Base-by-base conservation (phyloP, 2,888 invertebrate genomes). In the Dione vanillae region DNA sequence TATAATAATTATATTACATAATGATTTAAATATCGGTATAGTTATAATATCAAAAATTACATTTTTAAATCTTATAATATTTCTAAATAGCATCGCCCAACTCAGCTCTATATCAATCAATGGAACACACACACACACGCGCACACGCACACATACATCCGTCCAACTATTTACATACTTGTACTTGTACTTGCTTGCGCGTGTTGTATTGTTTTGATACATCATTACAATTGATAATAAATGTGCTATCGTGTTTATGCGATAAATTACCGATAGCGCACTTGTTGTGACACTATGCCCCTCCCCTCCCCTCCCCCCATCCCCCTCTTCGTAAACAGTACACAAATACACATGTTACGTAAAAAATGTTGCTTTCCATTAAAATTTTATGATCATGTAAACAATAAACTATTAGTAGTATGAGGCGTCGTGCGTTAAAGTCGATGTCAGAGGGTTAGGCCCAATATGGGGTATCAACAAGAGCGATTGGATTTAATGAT, bases 191-290 rank as follows among this genome's bases (percentile, higher is more conserved):
- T 49, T 49, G 49, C 16, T 11, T 20, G 41, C 9, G 10, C 11
- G 41, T 12, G 37, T 51, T 8, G 40, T 66, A 35, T 52, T 66
- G 52, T 54, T 61, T 51, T 54, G 43, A 59, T 61, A 41, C 65
- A 35, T 65, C 27, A 19, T 59, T 70, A 70, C 16, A 49, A 37
- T 65, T 58, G 61, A 66, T 66, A 65, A 66, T 12, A 45, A 61
- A 19, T 59, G 40, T 35, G 35, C 49, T 66, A 70, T 70, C 70
- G 20, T 70, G 51, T 59, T 51, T 58, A 52, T 45, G 37, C 45
- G 66, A 67, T 67, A 61, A 27, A 58, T 43, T 65, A 54, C 19
- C 52, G 65, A 70, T 70, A 70, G 19, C 43, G 45, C 16, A 51
- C 65, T 65, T 52, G 70, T 49, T 61, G 35, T 49, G 45, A 51